These are phyloP conservation scores for Nibea coibor DNA, from an alignment of 2,113 vertebrate species.

Conservation along the genomic window DNA sequence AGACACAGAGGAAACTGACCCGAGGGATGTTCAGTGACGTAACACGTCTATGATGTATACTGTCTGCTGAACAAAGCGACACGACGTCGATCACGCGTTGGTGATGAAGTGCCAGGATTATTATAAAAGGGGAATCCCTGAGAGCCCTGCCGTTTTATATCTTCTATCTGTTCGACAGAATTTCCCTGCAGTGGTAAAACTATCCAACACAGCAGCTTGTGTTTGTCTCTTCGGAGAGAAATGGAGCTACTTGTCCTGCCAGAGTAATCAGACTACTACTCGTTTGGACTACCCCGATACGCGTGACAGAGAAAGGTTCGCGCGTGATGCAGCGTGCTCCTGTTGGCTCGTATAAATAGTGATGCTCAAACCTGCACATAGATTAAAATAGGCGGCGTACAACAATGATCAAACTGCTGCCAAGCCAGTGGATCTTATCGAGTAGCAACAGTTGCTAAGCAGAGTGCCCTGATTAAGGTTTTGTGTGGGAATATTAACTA, in stretches of 20 bases:
- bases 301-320: not conserved
- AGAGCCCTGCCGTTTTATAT: too few relatives aligned
- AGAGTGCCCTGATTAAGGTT: not conserved
- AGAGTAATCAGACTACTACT: not conserved
- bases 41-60: not conserved
- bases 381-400: not conserved
- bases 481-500: too few relatives aligned
- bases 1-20: not conserved
- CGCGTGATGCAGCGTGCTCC: not conserved
- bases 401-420: not conserved
- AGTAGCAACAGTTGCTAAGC: slow-evolving; percentile 1
- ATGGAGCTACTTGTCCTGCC: not conserved
- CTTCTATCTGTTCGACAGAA: not conserved
- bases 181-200: too few relatives aligned
- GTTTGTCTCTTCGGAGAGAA: not conserved
- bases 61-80: not conserved
- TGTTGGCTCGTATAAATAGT: not conserved
- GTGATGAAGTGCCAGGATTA: not conserved
- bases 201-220: not conserved
- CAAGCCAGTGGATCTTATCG: not conserved
- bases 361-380: not conserved
- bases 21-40: too few relatives aligned
- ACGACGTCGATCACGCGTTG: not conserved
- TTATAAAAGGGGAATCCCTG: not conserved
- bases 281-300: not conserved